Percentiles rank a stretch among this genome's conserved stretches.
phyloP scores from a whole-genome alignment of 2,113 vertebrate species.

The Takifugu bimaculatus region DNA sequence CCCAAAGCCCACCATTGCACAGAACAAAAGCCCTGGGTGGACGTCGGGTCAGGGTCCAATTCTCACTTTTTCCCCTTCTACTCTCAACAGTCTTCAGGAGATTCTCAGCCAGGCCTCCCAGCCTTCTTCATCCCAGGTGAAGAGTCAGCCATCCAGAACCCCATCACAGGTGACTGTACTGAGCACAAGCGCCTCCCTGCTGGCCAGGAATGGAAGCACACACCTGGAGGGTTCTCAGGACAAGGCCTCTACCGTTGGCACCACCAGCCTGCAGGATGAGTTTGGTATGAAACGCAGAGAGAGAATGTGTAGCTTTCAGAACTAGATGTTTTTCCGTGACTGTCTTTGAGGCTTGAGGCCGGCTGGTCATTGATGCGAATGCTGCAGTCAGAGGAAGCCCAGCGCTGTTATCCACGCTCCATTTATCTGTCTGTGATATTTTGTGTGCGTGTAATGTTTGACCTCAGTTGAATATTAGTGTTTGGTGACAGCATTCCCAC shows the following conservation, averaged over 20 bases:
- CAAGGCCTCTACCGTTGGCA: slow-evolving; percentile 89
- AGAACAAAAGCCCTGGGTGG: too few species aligned
- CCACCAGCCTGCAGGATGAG: slow-evolving; percentile 94
- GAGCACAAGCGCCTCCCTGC: slow-evolving; percentile 94
- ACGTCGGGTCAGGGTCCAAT: too few species aligned
- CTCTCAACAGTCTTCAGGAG: slow-evolving; percentile 92
- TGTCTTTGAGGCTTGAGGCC: not conserved
- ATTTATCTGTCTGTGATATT: slow-evolving; percentile 45
- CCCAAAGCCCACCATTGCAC: too few species aligned
- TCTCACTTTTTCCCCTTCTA: slow-evolving; percentile 49
- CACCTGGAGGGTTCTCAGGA: slow-evolving; percentile 95
- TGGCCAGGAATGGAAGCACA: slow-evolving; percentile 98
- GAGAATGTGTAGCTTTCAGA: slow-evolving; percentile 5
- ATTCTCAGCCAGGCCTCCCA: slow-evolving; percentile 92
- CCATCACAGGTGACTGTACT: slow-evolving; percentile 94
- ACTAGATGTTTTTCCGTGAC: not conserved
- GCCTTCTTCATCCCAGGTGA: slow-evolving; percentile 86
- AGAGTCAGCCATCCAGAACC: slow-evolving; percentile 89
- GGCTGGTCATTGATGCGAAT: slow-evolving; percentile 12
- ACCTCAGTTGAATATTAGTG: slow-evolving; percentile 23
- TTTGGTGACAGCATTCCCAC: not conserved
- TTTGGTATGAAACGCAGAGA: slow-evolving; percentile 78
- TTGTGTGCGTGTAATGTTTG: slow-evolving; percentile 42
- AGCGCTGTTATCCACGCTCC: slow-evolving; percentile 50
- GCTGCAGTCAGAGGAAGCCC: slow-evolving; percentile 25